Base-by-base conservation (phyloP, 2,113 vertebrate species). In the Myotis brandtii region DNA sequence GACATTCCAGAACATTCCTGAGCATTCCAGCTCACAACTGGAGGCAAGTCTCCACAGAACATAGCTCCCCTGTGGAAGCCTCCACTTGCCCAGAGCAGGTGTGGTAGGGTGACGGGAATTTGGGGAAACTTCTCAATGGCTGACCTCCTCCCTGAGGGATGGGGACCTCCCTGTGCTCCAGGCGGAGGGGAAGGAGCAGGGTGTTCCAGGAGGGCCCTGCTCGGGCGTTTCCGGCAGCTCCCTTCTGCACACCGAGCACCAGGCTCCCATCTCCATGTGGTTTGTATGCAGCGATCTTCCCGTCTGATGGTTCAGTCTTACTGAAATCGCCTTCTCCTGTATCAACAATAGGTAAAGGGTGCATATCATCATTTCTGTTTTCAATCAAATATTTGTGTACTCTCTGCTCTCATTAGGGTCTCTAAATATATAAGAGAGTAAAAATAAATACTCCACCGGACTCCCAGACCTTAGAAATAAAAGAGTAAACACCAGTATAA, bases 351-450 rank as follows among this genome's bases (percentile, higher is more conserved):
- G 76, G 62, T 56, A 62, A 75, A 89, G 59, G 43, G 56, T 9
- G 2, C 64, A 13, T 76, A 70, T 92, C 80, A 90, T 83, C n/a
- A 79, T 86, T 96, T 96, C 86, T 96, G 52, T 86, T 96, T 93
- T 87, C 86, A 96, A 27, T 89, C 86, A 84, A 62, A 66, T 93
- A 73, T 93, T 88, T 96, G 37, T 93, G 95, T 89, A 80, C 59
- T 89, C 93, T 91, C 73, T 79, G 73, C 43, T 73, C 37, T 95
- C 94, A 93, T 88, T 95, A 91, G 81, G 37, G 56, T 92, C 91
- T 91, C 77, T 92, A 30, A 91, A 83, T 86, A 94, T 59, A 92
- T 86, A 62, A 83, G 75, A 95, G 85, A 88, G 87, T 76, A 54
- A 90, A 95, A 95, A 85, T 67, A 94, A 96, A 95, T 79, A 82